Evolutionary conservation across 2,888 invertebrate genomes (phyloP), one percentile per base, ranked within the genome.

Genomic region (Macropis europaea): DNA sequence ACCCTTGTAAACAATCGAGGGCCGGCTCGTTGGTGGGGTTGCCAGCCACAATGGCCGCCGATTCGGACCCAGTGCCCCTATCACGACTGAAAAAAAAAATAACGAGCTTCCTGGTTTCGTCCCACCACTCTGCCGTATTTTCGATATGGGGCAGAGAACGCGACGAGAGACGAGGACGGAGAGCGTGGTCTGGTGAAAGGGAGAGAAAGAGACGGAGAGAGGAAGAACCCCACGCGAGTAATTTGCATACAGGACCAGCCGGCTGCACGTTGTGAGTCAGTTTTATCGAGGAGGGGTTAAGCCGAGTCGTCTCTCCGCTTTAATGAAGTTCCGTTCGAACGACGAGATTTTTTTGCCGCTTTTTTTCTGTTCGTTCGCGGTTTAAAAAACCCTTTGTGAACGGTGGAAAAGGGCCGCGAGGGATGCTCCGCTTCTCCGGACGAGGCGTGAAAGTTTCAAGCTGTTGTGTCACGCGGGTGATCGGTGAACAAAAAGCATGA

Each of bases 201-300:
- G 15, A 42, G 73, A 60, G 50, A 30, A 56, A 63, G 53, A 62
- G 61, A 48, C 38, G 34, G 56, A 48, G 34, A 50, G 56, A 66
- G 73, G 66, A 60, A 66, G 50, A 66, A 79, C 80, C 81, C 82
- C 81, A 82, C 77, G 73, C 77, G 82, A 83, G 73, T 79, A 76
- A 85, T 84, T 85, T 85, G 84, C 84, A 85, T 85, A 85, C 74
- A 74, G 71, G 79, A 63, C 73, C 76, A 82, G 85, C 85, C 84
- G 85, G 86, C 84, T 84, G 82, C 76, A 75, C 78, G 76, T 74
- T 73, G 84, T 84, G 82, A 83, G 79, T 86, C 77, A 82, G 83
- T 86, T 84, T 83, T 79, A 67, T 77, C 75, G 73, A 50, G 67
- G 73, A 73, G 75, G 81, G 77, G 69, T 77, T 82, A 73, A 76